Conservation (phyloP, 1,140 invertebrate genomes). For the Hylyphantes graminicola region DNA sequence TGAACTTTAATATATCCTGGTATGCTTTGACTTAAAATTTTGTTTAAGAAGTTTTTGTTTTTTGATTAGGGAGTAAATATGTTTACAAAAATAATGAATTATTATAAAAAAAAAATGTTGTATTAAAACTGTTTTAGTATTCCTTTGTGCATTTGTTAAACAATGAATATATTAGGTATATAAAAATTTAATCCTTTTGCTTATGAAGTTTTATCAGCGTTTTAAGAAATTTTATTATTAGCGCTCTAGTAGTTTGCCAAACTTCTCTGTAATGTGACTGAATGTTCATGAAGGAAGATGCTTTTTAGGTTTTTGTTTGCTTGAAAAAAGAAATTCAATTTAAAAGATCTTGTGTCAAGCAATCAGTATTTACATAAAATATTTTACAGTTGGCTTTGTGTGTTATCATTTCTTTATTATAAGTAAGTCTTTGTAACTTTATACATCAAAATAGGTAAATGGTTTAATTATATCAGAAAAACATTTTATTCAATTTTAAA, state of each 20-base stretch:
- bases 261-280: slow-evolving; percentile 13
- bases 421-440: background rate
- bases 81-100: no score
- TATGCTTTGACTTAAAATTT: no score
- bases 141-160: no score
- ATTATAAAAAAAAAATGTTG: no score
- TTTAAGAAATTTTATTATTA: no score
- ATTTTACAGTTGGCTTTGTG: slow-evolving; percentile 42
- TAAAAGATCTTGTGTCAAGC: slow-evolving; percentile 30
- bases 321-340: slow-evolving; percentile 28
- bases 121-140: no score
- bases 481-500: background rate
- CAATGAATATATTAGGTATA: no score
- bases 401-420: slow-evolving; percentile 1
- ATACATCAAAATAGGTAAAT: background rate
- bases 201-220: no score
- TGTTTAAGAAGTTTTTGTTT: no score
- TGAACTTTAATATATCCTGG: no score
- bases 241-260: slow-evolving; percentile 10
- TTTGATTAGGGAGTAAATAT: no score
- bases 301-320: slow-evolving; percentile 19
- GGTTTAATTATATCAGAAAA: background rate
- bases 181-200: no score
- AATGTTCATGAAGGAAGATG: slow-evolving; percentile 17
- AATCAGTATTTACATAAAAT: slow-evolving; percentile 54